phyloP scores from a whole-genome alignment of 2,888 invertebrate genomes.

The Tetragnatha montana region DNA sequence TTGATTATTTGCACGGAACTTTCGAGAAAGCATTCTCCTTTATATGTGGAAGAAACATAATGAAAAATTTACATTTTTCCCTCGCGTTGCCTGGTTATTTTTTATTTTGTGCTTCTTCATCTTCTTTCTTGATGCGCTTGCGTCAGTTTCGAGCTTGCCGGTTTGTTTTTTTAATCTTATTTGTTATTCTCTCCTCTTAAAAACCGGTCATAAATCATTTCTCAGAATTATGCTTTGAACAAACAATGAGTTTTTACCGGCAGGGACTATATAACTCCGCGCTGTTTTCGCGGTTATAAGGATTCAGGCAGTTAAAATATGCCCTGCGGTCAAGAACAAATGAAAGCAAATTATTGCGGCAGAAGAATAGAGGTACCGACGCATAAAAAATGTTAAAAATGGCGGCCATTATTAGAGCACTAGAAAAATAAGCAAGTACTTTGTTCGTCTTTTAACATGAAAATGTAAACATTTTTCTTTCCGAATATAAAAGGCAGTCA shows the following conservation, averaged over 20 bases:
- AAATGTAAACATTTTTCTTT: neutral
- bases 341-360: constrained; percentile 37
- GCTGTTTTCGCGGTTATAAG: constrained; percentile 25
- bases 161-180: constrained; percentile 25
- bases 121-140: constrained; percentile 40
- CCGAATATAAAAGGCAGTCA: neutral
- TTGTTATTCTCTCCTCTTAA: constrained; percentile 50
- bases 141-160: constrained; percentile 28
- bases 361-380: neutral
- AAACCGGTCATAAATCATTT: constrained; percentile 54
- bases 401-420: neutral
- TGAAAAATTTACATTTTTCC: constrained; percentile 60
- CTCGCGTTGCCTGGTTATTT: neutral
- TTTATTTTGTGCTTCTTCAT: neutral
- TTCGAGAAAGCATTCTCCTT: constrained; percentile 16
- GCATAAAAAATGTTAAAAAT: neutral
- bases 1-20: constrained; percentile 57
- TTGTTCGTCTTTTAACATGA: neutral
- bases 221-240: constrained; percentile 40
- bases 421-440: neutral
- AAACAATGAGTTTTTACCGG: constrained; percentile 58
- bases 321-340: constrained; percentile 29
- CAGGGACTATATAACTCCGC: constrained; percentile 24
- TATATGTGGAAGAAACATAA: constrained; percentile 32
- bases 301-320: constrained; percentile 31